Evolutionary conservation across 2,797 vertebrate species (phyloP).

Genomic region (Ciconia nigra): DNA sequence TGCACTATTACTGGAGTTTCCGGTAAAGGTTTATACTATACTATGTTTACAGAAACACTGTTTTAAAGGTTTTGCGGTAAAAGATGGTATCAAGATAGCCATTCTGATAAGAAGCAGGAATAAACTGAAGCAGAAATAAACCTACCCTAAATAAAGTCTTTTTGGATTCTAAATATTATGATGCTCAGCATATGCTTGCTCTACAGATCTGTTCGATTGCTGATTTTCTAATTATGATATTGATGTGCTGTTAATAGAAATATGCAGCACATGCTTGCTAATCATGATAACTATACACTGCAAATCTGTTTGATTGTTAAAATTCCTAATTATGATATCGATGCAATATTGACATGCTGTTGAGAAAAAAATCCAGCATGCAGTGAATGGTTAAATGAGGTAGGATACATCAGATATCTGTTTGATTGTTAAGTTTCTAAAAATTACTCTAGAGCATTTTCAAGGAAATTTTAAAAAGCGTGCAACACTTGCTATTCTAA

Average conservation of each 20-base stretch:
- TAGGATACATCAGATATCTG: not conserved
- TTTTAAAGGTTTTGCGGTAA: not conserved
- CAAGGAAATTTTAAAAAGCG: not conserved
- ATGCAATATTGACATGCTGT: constrained; percentile 22
- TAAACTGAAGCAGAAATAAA: not conserved
- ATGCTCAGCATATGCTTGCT: not conserved
- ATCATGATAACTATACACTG: not conserved
- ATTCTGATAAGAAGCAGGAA: not conserved
- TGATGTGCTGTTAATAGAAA: constrained; percentile 28
- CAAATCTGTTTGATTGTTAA: constrained; percentile 26
- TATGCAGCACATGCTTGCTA: constrained; percentile 27
- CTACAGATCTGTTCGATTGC: not conserved
- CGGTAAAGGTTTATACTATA: not conserved
- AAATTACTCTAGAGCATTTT: not conserved
- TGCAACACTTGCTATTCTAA: not conserved
- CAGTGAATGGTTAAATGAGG: not conserved
- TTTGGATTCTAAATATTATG: constrained; percentile 8
- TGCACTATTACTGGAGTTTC: not conserved
- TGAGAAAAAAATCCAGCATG: constrained; percentile 10
- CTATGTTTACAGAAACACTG: not conserved
- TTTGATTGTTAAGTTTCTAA: not conserved
- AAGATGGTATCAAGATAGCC: not conserved
- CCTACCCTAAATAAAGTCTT: not conserved
- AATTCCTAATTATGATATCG: constrained; percentile 46
- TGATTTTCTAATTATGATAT: constrained; percentile 34